phyloP scores from a whole-genome alignment of 2,797 vertebrate genomes.

The Trachops cirrhosus region DNA sequence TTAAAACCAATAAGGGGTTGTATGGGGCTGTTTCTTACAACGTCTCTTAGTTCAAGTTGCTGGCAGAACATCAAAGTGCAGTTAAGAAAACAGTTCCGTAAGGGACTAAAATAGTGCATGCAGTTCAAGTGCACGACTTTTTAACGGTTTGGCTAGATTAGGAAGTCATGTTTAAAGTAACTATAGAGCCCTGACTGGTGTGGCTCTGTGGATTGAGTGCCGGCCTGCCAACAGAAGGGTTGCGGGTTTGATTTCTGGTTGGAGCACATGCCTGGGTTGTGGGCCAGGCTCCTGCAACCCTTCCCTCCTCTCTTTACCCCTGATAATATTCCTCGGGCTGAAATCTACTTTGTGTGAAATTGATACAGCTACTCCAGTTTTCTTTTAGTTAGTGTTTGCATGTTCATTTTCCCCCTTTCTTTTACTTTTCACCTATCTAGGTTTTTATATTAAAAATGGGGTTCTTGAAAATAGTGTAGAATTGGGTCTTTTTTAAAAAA shows the following conservation, averaged over 20 bases:
- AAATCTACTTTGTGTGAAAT: not conserved
- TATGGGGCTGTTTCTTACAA: not conserved
- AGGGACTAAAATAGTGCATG: not conserved
- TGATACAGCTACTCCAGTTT: not conserved
- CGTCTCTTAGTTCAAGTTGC: not conserved
- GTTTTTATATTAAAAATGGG: not conserved
- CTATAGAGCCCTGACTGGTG: not conserved
- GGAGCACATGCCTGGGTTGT: too few relatives aligned
- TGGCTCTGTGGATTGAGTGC: too few relatives aligned
- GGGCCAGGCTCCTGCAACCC: too few relatives aligned
- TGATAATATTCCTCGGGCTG: not conserved
- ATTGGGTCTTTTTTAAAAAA: not conserved
- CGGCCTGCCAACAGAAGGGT: too few relatives aligned
- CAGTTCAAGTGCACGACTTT: not conserved
- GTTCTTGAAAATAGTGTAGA: not conserved
- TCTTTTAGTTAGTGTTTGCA: not conserved
- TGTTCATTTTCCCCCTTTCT: not conserved
- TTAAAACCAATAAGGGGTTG: not conserved
- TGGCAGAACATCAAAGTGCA: constrained; percentile 6
- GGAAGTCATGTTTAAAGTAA: constrained; percentile 39
- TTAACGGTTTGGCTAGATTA: constrained; percentile 14
- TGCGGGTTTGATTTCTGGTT: too few relatives aligned
- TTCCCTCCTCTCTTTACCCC: not conserved
- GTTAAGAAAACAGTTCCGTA: constrained; percentile 14
- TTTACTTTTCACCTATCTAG: not conserved